phyloP scores from a whole-genome alignment of 2,113 vertebrate genomes.

The Lichenostomus cassidix region DNA sequence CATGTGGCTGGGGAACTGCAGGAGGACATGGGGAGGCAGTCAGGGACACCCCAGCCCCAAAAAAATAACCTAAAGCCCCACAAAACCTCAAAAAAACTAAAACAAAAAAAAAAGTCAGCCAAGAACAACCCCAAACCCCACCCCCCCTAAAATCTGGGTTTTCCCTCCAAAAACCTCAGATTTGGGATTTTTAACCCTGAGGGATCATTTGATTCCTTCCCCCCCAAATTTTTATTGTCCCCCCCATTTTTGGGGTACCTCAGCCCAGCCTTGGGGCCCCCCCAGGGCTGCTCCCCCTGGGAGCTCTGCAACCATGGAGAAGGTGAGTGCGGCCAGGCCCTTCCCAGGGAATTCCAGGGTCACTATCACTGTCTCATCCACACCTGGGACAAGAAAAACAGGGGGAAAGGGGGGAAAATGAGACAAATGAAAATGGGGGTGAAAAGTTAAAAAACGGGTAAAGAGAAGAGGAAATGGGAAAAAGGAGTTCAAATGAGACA shows the following conservation, averaged over 20 bases:
- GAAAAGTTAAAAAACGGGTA: no score
- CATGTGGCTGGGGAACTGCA: not conserved
- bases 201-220: no score
- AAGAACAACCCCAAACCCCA: not conserved
- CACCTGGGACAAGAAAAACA: not conserved
- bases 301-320: not conserved
- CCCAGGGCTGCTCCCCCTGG: not conserved
- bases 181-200: no score
- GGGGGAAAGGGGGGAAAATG: no score
- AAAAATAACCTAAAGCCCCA: not conserved
- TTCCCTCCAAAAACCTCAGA: not conserved
- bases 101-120: not conserved
- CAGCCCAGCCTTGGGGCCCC: not conserved
- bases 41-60: no score
- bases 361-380: not conserved
- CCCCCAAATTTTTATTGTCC: no score
- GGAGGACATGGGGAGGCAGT: no score
- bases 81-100: not conserved
- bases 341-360: not conserved
- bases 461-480: no score
- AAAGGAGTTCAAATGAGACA: no score
- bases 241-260: not conserved
- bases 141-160: not conserved
- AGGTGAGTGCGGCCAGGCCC: not conserved
- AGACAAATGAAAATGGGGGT: no score